Evolutionary conservation across 2,797 vertebrate genomes (phyloP), one percentile per base, ranked within the genome.

Genomic region (Coilia nasus): DNA sequence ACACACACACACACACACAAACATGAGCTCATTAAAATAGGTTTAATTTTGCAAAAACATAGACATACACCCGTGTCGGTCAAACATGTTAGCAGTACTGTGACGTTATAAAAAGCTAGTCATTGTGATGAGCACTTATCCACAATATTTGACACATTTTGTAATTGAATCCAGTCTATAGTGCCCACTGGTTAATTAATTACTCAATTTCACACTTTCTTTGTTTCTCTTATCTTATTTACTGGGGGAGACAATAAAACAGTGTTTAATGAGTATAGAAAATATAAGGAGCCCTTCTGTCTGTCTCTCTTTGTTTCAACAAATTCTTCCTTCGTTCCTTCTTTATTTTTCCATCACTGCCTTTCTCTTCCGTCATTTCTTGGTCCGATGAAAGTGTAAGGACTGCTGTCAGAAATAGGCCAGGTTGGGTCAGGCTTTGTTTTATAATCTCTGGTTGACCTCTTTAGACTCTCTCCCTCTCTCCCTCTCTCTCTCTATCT

Each of bases 361-460:
- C 86, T 90, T 81, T 83, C 87, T 86, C 89, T 90, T 84, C 88
- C 84, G 84, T 91, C 87, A 90, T 89, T 92, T 90, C 90, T 90
- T 87, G 86, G 85, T 90, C 87, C 92, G 88, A 88, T 88, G 90
- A 75, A 75, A 75, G 67, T 31, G 87, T 87, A 87, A 90, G 91
- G 90, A 82, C 91, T 92, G 91, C 90, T 89, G 91, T 94, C 92
- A 94, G 91, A 94, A 95, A 93, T 94, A 94, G 94, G 93, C 91
- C 93, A 91, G 89, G 93, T 93, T 93, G 90, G 92, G 94, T 94
- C 94, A 91, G 91, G 93, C 91, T 94, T 91, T 92, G 93, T 94
- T 95, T 93, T 92, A 93, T 95, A 95, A 95, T 94, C 93, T 92
- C 75, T 90, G 89, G 87, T 89, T 95, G 93, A 94, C 93, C 94